Conservation (phyloP, 2,888 invertebrate species). For the Abrostola triplasia region DNA sequence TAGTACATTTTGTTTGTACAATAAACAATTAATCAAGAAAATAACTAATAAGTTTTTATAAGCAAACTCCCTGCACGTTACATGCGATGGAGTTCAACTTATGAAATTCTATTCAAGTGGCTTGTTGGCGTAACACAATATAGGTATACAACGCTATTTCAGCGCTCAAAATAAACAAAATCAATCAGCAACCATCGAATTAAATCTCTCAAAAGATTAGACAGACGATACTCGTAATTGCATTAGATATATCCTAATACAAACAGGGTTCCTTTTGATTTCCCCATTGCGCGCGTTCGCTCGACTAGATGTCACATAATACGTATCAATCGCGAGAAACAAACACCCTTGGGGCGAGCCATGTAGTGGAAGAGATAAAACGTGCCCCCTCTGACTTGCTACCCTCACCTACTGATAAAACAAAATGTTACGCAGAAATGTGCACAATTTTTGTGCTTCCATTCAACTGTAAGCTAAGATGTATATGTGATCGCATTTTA, state of each 20-base stretch:
- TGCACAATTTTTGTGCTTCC: constrained; percentile 37
- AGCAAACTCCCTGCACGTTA: too few relatives aligned
- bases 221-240: constrained; percentile 43
- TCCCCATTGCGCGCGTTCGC: constrained; percentile 53
- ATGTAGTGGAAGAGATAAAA: constrained; percentile 83
- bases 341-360: constrained; percentile 69
- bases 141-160: background rate
- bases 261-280: constrained; percentile 52
- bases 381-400: constrained; percentile 55
- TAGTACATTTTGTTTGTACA: too few relatives aligned
- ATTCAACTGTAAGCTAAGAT: constrained; percentile 8
- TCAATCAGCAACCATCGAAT: constrained; percentile 26
- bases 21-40: too few relatives aligned
- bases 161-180: constrained; percentile 27
- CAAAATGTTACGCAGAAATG: constrained; percentile 52
- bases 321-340: constrained; percentile 75
- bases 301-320: constrained; percentile 63
- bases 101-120: too few relatives aligned
- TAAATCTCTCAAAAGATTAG: constrained; percentile 31
- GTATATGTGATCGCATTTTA: constrained; percentile 1
- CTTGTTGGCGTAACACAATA: too few relatives aligned
- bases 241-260: constrained; percentile 46
- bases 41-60: too few relatives aligned
- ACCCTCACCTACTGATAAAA: constrained; percentile 57
- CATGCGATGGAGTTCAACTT: too few relatives aligned